phyloP scores from a whole-genome alignment of 2,113 vertebrate genomes.

The Mesembrinibis cayennensis region DNA sequence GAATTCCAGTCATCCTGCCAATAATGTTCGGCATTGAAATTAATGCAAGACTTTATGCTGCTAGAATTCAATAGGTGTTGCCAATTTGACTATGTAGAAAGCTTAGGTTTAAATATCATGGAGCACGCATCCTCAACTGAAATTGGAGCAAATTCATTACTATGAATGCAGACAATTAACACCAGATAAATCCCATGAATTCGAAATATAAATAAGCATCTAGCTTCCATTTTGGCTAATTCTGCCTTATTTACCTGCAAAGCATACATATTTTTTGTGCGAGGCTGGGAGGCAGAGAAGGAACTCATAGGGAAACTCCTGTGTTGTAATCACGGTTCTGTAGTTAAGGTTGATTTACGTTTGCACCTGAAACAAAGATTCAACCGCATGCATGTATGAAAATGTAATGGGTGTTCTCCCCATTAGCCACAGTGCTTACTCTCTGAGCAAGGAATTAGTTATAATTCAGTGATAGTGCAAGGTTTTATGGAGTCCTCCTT shows the following conservation, averaged over 20 bases:
- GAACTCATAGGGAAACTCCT: neutral
- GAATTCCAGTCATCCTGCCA: neutral
- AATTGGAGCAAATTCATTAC: neutral
- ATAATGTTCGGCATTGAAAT: neutral
- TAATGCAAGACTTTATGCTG: neutral
- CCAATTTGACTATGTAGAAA: neutral
- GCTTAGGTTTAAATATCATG: neutral
- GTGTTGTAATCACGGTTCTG: neutral
- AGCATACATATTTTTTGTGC: neutral
- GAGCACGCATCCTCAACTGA: neutral
- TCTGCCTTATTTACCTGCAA: neutral
- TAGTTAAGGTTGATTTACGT: neutral
- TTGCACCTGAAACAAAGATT: neutral
- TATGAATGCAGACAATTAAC: neutral
- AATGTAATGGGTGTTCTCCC: neutral
- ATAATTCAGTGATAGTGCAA: neutral
- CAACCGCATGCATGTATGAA: rapidly evolving
- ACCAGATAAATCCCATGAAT: neutral
- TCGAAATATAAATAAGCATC: neutral
- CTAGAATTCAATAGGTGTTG: neutral
- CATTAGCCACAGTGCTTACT: neutral
- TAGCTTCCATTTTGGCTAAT: neutral
- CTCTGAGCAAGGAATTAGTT: neutral
- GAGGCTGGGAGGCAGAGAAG: neutral
- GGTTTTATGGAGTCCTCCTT: neutral